Base-by-base conservation (phyloP, 2,888 invertebrate genomes). In the Lumbricus terrestris region DNA sequence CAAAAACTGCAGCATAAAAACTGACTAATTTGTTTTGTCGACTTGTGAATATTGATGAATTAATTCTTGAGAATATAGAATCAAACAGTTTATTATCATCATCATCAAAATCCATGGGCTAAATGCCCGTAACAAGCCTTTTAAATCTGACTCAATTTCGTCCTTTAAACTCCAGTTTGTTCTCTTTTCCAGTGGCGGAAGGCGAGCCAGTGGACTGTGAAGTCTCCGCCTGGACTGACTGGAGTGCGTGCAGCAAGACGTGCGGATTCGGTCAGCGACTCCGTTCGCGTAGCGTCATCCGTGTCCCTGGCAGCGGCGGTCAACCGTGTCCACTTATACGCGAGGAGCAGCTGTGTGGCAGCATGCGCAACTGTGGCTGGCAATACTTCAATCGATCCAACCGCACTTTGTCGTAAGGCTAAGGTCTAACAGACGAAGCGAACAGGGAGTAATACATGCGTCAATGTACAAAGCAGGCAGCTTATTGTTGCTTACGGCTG, bases 191-290 rank as follows among this genome's bases (percentile, higher is more conserved):
- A 42, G 34, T 90, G 89, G 93, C 97, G 98, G 90, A 96, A 97
- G 47, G 23, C 47, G 23, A 20, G 47, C 92, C 97, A 97, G 92
- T 98, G 97, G 98, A 97, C 97, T 40, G 96, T 96, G 90, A 98
- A 97, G 91, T 92, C 15, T 54, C 90, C 33, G 91, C 90, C 15
- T 92, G 92, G 92, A 47, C 69, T 23, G 90, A 90, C 42, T 92
- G 91, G 98, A 97, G 97, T 93, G 96, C 96, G 18, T 98, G 98
- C 96, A 97, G 97, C 95, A 97, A 97, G 94, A 97, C 97, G 90
- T 98, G 98, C 94, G 98, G 98, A 92, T 97, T 98, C 91, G 98
- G 98, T 38, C 97, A 97, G 94, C 97, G 97, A 95, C 96, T 97
- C 95, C 96, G 98, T 93, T 96, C 96, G 93, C 96, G 98, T 92